phyloP scores from a whole-genome alignment of 2,888 invertebrate species.

The Tineola bisselliella region DNA sequence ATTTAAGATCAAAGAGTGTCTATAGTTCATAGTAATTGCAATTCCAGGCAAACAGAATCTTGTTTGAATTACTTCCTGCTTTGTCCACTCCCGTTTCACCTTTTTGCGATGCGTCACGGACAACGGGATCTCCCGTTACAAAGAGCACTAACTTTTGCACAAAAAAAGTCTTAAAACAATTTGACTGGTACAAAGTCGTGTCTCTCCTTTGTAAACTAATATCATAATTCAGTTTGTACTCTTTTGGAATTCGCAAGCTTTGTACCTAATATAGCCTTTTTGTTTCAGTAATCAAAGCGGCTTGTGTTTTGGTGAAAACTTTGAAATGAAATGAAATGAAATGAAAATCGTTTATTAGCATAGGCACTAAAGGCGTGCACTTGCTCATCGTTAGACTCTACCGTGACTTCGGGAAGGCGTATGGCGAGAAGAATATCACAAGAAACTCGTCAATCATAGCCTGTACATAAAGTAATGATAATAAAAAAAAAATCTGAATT shows the following conservation, averaged over 20 bases:
- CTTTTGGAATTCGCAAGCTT: neutral
- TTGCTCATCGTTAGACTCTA: too few relatives aligned
- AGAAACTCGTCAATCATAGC: too few relatives aligned
- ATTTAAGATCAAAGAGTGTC: too few relatives aligned
- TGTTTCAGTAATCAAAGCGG: neutral
- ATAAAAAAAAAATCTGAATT: too few relatives aligned
- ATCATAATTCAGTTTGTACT: neutral
- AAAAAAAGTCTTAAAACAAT: neutral
- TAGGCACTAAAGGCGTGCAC: too few relatives aligned
- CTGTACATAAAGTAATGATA: too few relatives aligned
- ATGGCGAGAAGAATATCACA: too few relatives aligned
- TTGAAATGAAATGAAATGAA: too few relatives aligned
- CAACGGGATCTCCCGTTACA: neutral
- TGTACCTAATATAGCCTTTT: neutral
- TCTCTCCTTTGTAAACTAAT: slow-evolving; percentile 1
- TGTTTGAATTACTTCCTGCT: neutral
- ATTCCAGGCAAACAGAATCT: neutral
- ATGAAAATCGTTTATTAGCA: too few relatives aligned
- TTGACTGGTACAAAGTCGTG: neutral
- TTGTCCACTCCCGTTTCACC: slow-evolving; percentile 3
- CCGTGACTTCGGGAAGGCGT: too few relatives aligned
- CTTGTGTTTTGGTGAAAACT: neutral
- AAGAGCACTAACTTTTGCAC: neutral
- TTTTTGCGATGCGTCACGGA: neutral
- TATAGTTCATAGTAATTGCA: neutral